Conservation (phyloP, 1,140 invertebrate species). For the Paraescarpia echinospica region DNA sequence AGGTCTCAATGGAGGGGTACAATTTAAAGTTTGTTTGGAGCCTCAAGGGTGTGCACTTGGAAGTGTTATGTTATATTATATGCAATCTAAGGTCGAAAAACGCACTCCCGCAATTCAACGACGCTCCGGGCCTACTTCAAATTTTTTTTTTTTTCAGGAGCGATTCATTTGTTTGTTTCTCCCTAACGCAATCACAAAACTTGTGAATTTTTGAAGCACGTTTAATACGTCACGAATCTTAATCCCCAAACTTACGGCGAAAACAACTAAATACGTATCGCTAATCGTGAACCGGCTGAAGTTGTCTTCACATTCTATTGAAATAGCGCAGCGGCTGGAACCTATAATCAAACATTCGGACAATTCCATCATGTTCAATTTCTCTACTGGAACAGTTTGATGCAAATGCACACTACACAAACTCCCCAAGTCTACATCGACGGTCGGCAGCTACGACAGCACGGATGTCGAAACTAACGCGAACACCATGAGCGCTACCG, state of each 20-base stretch:
- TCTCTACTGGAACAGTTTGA: background rate
- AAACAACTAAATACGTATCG: background rate
- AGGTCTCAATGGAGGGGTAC: too few species aligned
- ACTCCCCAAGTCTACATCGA: background rate
- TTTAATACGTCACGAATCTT: background rate
- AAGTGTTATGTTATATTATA: too few species aligned
- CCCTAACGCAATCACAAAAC: background rate
- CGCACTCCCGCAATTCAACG: too few species aligned
- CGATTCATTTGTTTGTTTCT: too few species aligned
- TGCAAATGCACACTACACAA: background rate
- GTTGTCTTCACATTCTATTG: background rate
- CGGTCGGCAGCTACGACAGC: background rate
- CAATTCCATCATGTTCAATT: too few species aligned
- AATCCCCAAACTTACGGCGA: background rate
- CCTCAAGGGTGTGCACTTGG: too few species aligned
- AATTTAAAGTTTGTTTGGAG: too few species aligned
- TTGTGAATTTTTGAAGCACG: background rate
- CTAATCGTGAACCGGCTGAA: background rate
- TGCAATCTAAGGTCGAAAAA: too few species aligned
- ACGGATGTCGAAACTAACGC: background rate
- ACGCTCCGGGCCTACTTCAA: too few species aligned
- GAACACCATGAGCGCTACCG: background rate
- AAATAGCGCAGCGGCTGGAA: background rate
- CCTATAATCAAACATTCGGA: too few species aligned
- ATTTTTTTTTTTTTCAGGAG: too few species aligned